Evolutionary conservation across 2,888 invertebrate species (phyloP).

Genomic region (Temnothorax ravouxi): DNA sequence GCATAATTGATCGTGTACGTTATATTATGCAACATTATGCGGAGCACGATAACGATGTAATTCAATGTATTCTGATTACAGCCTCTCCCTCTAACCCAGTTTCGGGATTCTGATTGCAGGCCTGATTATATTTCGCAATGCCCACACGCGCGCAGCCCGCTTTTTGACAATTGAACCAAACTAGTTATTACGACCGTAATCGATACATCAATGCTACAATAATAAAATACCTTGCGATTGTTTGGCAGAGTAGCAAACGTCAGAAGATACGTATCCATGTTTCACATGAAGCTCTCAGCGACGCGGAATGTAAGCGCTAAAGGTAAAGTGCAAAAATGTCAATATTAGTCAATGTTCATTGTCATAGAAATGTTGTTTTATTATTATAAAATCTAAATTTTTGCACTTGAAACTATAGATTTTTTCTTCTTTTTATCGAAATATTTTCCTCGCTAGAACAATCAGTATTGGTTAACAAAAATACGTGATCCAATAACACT

Average conservation of each 20-base stretch:
- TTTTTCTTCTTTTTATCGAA: background rate
- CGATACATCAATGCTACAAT: slow-evolving; percentile 26
- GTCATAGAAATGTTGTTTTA: slow-evolving; percentile 7
- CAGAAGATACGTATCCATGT: slow-evolving; percentile 7
- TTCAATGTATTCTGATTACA: slow-evolving; percentile 74
- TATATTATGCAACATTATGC: slow-evolving; percentile 74
- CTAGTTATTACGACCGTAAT: slow-evolving; percentile 34
- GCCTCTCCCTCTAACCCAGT: slow-evolving; percentile 60
- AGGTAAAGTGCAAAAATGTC: background rate
- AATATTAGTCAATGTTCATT: background rate
- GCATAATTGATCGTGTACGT: slow-evolving; percentile 73
- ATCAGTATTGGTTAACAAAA: background rate
- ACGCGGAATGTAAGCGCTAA: background rate
- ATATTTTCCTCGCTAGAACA: background rate
- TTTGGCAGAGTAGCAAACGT: slow-evolving; percentile 12
- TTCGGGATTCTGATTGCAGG: slow-evolving; percentile 59
- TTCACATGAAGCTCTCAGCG: background rate
- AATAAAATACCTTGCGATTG: slow-evolving; percentile 19
- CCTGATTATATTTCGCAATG: slow-evolving; percentile 45
- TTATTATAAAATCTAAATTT: slow-evolving; percentile 14
- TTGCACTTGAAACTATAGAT: background rate
- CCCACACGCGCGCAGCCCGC: background rate
- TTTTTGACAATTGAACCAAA: slow-evolving; percentile 50
- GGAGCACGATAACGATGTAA: slow-evolving; percentile 72
- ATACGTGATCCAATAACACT: background rate